These are phyloP conservation scores for Pampus argenteus DNA, from an alignment of 2,797 vertebrate species.

Conservation along the genomic window DNA sequence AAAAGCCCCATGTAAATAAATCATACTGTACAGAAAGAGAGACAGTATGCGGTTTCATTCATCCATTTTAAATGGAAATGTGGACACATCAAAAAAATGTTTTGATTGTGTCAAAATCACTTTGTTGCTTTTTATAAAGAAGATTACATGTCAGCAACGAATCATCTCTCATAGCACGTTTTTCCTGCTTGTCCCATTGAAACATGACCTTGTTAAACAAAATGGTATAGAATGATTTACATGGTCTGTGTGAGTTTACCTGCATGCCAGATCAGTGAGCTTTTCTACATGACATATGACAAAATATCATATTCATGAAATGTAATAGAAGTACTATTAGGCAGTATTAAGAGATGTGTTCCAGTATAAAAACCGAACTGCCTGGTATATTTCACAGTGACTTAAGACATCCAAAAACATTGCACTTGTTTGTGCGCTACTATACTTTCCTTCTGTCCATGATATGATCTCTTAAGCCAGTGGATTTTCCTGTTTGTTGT, in stretches of 20 bases:
- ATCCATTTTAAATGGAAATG: slow-evolving; percentile 26
- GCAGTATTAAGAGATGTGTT: background rate
- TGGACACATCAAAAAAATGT: slow-evolving; percentile 10
- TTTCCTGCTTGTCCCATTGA: slow-evolving; percentile 23
- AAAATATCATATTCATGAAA: background rate
- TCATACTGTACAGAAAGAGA: slow-evolving; percentile 44
- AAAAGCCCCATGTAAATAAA: slow-evolving; percentile 52
- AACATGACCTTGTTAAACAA: slow-evolving; percentile 19
- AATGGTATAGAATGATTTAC: background rate
- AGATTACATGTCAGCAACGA: slow-evolving; percentile 4
- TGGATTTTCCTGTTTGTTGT: background rate
- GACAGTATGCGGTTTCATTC: slow-evolving; percentile 32
- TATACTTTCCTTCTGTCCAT: background rate
- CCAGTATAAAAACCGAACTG: background rate
- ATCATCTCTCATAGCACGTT: slow-evolving; percentile 21
- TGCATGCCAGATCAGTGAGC: slow-evolving; percentile 3
- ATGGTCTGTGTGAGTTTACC: slow-evolving; percentile 8
- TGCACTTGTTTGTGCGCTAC: background rate
- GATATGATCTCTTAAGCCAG: background rate
- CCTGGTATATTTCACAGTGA: background rate
- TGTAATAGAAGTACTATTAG: background rate
- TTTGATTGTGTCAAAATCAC: slow-evolving; percentile 16
- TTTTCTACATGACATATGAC: slow-evolving; percentile 1
- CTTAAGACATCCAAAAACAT: background rate
- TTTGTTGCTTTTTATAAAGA: slow-evolving; percentile 13